Evolutionary conservation across 64 coral and sea anemone genomes (phyloP), one percentile per base, ranked within the genome.

Genomic region (Catalaphyllia jardinei): DNA sequence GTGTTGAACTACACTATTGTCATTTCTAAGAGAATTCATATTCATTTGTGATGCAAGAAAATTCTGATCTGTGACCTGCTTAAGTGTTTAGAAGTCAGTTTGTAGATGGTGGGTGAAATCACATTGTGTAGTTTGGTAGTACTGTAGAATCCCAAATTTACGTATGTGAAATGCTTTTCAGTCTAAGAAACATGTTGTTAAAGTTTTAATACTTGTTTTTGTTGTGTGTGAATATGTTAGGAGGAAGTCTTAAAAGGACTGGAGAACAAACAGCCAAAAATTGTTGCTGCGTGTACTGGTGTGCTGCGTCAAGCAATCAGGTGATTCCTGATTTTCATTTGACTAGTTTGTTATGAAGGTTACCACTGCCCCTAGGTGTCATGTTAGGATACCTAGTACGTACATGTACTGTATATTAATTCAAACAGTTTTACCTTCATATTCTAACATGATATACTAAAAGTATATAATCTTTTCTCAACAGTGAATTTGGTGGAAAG

Each of bases 211-310:
- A 64, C 10, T 64, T n/a, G 33, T 89, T 16, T 9, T 25, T 49
- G 22, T 52, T 52, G n/a, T 74, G 7, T 46, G 28, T 85, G 18
- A 14, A 7, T 31, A 46, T 14, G n/a, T 8, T 67, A 96, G 94
- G 97, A 99, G 57, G 97, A 99, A 82, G 79, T 99, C 16, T 76
- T 99, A 55, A 99, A 99, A 65, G 97, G 97, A 16, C 65, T 99
- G 12, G 97, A 99, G 17, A 99, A 99, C 71, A 99, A 99, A 76
- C 97, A 99, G 42, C 97, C 97, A 0, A 99, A 99, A 74, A 91
- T 99, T 85, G 97, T 99, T 27, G 94, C 97, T 51, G 92, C 89
- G 52, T 99, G 96, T 79, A 85, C 89, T 4, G 69, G 49, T 78
- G 91, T 95, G 12, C 64, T 99, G 14, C 65, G 91, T 33, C 76